Evolutionary conservation across 1,140 invertebrate genomes (phyloP).

Genomic region (Papilio polytes): DNA sequence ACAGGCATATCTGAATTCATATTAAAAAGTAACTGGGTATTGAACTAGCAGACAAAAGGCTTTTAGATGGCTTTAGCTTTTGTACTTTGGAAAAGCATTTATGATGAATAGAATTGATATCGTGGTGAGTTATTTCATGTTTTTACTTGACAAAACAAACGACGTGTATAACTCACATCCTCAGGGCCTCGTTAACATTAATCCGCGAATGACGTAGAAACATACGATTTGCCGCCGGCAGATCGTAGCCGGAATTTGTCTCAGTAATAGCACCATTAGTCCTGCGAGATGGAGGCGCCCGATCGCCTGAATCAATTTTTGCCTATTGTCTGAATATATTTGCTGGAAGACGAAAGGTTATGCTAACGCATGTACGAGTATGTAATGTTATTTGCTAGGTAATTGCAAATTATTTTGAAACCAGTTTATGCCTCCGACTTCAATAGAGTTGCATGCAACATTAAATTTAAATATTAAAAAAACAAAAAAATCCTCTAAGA

Average conservation of each 20-base stretch:
- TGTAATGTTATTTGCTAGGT: background rate
- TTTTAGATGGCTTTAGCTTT: too few relatives aligned
- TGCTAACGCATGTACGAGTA: background rate
- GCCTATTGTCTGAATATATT: constrained; percentile 36
- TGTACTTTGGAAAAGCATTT: too few relatives aligned
- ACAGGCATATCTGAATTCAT: background rate
- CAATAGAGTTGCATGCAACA: too few relatives aligned
- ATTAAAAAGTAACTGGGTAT: too few relatives aligned
- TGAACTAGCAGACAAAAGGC: too few relatives aligned
- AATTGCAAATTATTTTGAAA: too few relatives aligned
- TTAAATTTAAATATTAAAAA: too few relatives aligned
- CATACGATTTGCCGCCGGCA: constrained; percentile 33
- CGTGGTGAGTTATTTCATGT: background rate
- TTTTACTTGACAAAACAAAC: constrained; percentile 24
- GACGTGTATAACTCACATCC: constrained; percentile 27
- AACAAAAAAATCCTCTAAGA: too few relatives aligned
- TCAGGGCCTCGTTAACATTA: constrained; percentile 30
- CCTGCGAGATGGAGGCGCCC: constrained; percentile 21
- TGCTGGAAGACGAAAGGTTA: background rate
- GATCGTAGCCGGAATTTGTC: constrained; percentile 28
- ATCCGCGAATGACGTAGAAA: constrained; percentile 35
- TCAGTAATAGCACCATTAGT: constrained; percentile 36
- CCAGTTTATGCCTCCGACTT: too few relatives aligned
- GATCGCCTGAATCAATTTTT: constrained; percentile 35
- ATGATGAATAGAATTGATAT: background rate